These are phyloP conservation scores for Kryptolebias ocellatus DNA, from an alignment of 2,797 vertebrate species.

Conservation along the genomic window DNA sequence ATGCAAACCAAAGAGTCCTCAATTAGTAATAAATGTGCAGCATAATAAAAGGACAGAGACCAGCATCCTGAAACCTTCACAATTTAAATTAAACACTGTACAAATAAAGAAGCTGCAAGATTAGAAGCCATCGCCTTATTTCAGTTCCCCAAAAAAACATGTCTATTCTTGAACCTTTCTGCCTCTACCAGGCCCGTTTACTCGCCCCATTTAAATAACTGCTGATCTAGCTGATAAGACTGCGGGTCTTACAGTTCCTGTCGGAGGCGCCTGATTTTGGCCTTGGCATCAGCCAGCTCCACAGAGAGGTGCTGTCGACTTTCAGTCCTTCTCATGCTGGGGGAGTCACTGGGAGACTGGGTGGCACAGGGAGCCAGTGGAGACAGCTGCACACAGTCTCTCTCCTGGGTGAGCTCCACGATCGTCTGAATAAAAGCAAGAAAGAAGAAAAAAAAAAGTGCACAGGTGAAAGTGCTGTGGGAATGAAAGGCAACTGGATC, in stretches of 20 bases:
- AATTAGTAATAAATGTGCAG: not conserved
- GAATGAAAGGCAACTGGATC: not conserved
- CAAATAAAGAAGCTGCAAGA: not conserved
- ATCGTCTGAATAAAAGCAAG: slow-evolving; percentile 84
- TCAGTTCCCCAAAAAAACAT: not conserved
- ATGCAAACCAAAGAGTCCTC: not conserved
- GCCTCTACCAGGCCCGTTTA: not conserved
- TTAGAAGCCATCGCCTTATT: not conserved
- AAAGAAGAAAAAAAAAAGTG: not conserved
- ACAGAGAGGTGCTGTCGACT: slow-evolving; percentile 96
- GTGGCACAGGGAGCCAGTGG: slow-evolving; percentile 80
- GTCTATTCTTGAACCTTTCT: not conserved
- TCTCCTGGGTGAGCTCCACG: slow-evolving; percentile 92
- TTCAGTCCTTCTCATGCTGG: slow-evolving; percentile 94
- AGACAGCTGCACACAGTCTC: slow-evolving; percentile 89
- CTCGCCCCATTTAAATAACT: slow-evolving; percentile 9
- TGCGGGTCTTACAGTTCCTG: slow-evolving; percentile 92
- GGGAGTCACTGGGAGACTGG: slow-evolving; percentile 91
- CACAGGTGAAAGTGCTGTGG: slow-evolving; percentile 1
- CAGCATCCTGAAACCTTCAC: not conserved
- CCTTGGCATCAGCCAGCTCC: slow-evolving; percentile 96
- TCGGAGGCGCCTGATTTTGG: slow-evolving; percentile 93
- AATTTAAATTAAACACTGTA: too few species aligned
- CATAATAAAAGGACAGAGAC: slow-evolving; percentile 1
- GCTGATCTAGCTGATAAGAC: slow-evolving; percentile 21